Percentiles rank a stretch among this genome's conserved stretches.
These are phyloP conservation scores for Tokudaia muenninki DNA, from an alignment of 2,797 vertebrate genomes.

Conservation along the genomic window DNA sequence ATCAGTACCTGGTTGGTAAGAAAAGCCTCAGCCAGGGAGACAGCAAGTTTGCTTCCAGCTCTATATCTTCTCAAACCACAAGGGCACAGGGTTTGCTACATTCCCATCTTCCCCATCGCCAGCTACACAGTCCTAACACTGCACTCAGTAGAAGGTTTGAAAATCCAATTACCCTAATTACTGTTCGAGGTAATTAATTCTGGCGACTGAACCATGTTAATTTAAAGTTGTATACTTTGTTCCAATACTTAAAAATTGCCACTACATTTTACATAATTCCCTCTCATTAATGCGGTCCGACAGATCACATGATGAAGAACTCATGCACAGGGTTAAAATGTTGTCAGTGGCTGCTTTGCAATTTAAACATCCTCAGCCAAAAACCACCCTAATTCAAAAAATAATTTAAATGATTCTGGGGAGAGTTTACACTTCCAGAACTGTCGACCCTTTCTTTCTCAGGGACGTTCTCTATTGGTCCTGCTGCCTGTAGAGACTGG, in stretches of 20 bases:
- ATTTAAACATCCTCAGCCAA: neutral
- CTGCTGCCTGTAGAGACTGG: neutral
- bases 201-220: neutral
- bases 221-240: constrained; percentile 39
- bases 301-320: neutral
- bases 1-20: too few species aligned
- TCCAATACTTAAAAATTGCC: neutral
- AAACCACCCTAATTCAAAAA: neutral
- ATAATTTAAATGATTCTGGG: neutral
- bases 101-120: neutral
- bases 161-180: constrained; percentile 4
- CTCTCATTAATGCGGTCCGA: neutral
- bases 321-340: neutral
- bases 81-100: neutral
- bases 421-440: neutral
- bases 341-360: neutral
- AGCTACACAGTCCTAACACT: neutral
- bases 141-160: neutral
- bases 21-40: neutral
- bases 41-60: neutral
- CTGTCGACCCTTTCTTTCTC: neutral
- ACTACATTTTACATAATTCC: neutral
- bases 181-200: constrained; percentile 13
- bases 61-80: neutral
- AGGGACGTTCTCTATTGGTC: neutral